Evolutionary conservation across 2,797 vertebrate genomes (phyloP).

Genomic region (Thalassophryne amazonica): DNA sequence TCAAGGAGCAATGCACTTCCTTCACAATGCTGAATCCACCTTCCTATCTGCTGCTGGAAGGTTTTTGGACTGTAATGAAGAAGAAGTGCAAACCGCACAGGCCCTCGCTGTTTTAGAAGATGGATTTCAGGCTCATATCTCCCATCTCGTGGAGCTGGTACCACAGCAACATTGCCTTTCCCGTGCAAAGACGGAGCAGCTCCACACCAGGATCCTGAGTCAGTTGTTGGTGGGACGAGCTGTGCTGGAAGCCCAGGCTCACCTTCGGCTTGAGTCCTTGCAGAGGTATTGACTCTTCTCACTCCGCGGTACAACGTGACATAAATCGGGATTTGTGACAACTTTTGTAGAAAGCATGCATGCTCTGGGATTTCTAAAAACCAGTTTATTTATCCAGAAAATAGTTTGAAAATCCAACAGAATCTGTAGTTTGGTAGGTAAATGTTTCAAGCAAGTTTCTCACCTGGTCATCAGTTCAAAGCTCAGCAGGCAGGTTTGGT

Average conservation of each 20-base stretch:
- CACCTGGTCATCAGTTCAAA: too few species aligned
- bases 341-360: too few species aligned
- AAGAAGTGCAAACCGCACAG: conserved; percentile 55
- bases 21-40: conserved; percentile 70
- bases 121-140: conserved; percentile 73
- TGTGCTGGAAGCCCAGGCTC: conserved; percentile 70
- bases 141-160: conserved; percentile 65
- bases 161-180: conserved; percentile 68
- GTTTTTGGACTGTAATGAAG: conserved; percentile 64
- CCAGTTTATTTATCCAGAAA: too few species aligned
- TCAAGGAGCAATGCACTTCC: conserved; percentile 61
- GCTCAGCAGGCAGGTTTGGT: too few species aligned
- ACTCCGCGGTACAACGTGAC: too few species aligned
- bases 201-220: conserved; percentile 74
- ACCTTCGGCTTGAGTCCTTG: conserved; percentile 69
- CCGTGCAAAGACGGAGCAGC: conserved; percentile 58
- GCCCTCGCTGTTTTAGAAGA: conserved; percentile 63
- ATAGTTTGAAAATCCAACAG: too few species aligned
- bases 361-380: too few species aligned
- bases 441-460: too few species aligned
- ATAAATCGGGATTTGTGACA: too few species aligned
- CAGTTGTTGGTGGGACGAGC: conserved; percentile 74
- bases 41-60: conserved; percentile 61
- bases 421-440: too few species aligned
- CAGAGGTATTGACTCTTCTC: conserved; percentile 56